phyloP scores from a whole-genome alignment of 2,797 vertebrate species.

The Eidolon dupreanum region DNA sequence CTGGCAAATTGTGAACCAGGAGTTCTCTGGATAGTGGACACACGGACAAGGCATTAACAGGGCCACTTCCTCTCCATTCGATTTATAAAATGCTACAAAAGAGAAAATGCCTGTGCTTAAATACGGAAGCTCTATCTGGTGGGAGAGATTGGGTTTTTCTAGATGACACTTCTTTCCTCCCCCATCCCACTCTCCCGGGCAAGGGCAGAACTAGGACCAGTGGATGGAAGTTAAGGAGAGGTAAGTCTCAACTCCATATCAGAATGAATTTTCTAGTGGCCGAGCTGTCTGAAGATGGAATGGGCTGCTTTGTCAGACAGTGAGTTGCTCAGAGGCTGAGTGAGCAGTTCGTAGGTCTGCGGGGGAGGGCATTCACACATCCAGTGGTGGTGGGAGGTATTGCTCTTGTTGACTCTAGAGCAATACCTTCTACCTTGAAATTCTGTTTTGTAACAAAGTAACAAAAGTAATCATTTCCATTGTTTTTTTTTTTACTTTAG shows the following conservation, averaged over 20 bases:
- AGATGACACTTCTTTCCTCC: not conserved
- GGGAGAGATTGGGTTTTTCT: not conserved
- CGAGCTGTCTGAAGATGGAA: not conserved
- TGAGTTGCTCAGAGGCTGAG: not conserved
- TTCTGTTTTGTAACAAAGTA: not conserved
- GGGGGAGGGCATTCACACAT: not conserved
- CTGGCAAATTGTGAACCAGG: not conserved
- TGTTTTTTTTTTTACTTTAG: constrained; percentile 67
- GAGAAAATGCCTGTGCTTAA: not conserved
- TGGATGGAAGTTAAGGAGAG: not conserved
- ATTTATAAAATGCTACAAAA: not conserved
- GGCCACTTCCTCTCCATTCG: not conserved
- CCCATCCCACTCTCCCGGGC: not conserved
- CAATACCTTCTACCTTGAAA: not conserved
- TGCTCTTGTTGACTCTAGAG: not conserved
- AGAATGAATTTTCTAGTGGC: not conserved
- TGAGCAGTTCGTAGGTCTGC: not conserved
- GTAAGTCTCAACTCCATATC: not conserved
- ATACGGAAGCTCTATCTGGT: not conserved
- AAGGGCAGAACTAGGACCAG: not conserved
- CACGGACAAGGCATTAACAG: not conserved
- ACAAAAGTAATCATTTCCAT: not conserved
- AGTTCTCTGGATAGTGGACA: not conserved
- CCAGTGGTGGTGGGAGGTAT: not conserved
- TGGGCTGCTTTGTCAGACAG: not conserved